phyloP scores from a whole-genome alignment of 2,113 vertebrate genomes.

The Gambusia affinis region DNA sequence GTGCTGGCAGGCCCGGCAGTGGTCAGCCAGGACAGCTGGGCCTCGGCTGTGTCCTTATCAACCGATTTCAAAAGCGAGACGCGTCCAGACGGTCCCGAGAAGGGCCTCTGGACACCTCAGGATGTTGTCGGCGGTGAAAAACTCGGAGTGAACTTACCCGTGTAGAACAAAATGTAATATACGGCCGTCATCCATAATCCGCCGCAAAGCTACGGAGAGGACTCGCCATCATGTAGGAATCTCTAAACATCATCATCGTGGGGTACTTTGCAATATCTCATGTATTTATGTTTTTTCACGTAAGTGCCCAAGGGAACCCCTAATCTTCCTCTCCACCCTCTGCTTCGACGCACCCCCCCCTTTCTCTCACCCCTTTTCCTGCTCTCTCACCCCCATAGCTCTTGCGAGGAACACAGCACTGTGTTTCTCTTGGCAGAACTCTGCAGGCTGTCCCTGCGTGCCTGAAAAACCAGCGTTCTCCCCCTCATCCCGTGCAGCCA shows the following conservation, averaged over 20 bases:
- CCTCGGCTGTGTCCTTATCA: conserved; percentile 56
- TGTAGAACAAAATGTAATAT: conserved; percentile 34
- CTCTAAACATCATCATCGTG: not conserved
- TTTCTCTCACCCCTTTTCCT: conserved; percentile 51
- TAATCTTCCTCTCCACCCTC: conserved; percentile 41
- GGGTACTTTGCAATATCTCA: conserved; percentile 39
- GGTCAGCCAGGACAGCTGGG: conserved; percentile 71
- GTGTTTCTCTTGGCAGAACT: conserved; percentile 85
- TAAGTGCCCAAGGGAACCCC: conserved; percentile 67
- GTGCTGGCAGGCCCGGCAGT: conserved; percentile 72
- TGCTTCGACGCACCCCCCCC: conserved; percentile 19
- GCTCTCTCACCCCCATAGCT: conserved; percentile 65
- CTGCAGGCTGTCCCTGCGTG: conserved; percentile 80
- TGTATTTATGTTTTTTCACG: conserved; percentile 52
- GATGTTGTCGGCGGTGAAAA: conserved; percentile 60
- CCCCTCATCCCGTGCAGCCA: conserved; percentile 74
- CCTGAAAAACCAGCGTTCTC: conserved; percentile 78
- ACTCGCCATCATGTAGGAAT: conserved; percentile 5
- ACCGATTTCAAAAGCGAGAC: conserved; percentile 50
- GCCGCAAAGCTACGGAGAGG: conserved; percentile 6
- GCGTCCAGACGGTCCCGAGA: conserved; percentile 42
- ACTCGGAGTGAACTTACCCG: conserved; percentile 48
- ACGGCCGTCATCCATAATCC: conserved; percentile 33
- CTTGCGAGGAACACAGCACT: conserved; percentile 73
- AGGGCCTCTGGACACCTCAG: conserved; percentile 47